Conservation (phyloP, 2,113 vertebrate genomes). For the Syrmaticus mikado region DNA sequence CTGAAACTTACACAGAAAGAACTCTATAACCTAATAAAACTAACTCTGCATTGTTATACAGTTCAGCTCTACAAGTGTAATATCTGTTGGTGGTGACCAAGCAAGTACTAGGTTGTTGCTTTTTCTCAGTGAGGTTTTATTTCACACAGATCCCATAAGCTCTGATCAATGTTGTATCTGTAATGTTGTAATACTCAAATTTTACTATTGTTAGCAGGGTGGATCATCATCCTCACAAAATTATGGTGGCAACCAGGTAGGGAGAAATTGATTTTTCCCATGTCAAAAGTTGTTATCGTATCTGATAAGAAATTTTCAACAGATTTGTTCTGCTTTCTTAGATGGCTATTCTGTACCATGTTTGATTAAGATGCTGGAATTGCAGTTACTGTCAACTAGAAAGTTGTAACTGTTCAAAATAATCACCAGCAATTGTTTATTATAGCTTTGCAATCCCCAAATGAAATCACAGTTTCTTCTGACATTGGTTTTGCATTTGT, state of each 20-base stretch:
- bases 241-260: constrained; percentile 41
- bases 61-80: neutral
- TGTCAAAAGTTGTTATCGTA: neutral
- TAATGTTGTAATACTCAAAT: neutral
- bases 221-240: constrained; percentile 37
- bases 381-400: neutral
- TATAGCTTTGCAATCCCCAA: neutral
- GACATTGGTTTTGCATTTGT: neutral
- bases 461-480: neutral
- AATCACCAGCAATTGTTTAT: neutral
- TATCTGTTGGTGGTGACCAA: constrained; percentile 2
- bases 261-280: neutral
- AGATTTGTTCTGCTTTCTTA: neutral
- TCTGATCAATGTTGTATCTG: neutral
- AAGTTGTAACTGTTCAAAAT: neutral
- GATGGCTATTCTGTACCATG: neutral
- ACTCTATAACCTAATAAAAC: neutral
- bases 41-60: neutral
- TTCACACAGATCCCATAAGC: neutral
- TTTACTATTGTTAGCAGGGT: neutral
- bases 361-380: neutral
- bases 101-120: neutral
- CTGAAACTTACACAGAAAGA: neutral
- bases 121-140: neutral
- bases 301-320: neutral